A percentile compares a stretch with the other conserved stretches of the same genome.
phyloP scores from a whole-genome alignment of 2,113 vertebrate species.

The Ammodramus savannarum region DNA sequence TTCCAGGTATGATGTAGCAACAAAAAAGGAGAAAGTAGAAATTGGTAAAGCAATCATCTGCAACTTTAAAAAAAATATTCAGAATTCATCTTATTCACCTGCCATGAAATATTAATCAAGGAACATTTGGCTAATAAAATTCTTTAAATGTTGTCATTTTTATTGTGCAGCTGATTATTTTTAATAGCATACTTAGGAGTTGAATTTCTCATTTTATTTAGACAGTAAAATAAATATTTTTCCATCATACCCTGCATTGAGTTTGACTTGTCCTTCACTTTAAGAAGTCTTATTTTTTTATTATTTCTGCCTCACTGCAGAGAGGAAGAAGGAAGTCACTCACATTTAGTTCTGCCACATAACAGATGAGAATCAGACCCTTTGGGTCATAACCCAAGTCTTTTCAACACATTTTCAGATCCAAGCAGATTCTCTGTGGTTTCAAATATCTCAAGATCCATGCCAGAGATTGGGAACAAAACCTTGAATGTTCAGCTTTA shows the following conservation, averaged over 20 bases:
- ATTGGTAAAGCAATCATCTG: not conserved
- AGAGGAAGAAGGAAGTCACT: not conserved
- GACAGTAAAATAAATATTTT: not conserved
- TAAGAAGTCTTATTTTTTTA: not conserved
- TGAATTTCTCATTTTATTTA: not conserved
- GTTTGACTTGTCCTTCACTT: not conserved
- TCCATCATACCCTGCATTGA: not conserved
- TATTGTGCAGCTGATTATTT: not conserved
- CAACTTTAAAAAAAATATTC: not conserved
- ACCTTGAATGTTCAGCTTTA: not conserved
- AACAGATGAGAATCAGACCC: not conserved
- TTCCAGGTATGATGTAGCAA: not conserved
- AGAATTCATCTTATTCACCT: not conserved
- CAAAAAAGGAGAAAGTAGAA: not conserved
- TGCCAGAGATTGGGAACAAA: not conserved
- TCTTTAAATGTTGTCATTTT: not conserved
- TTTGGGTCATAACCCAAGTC: not conserved
- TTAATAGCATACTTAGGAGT: not conserved
- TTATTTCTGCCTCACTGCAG: not conserved
- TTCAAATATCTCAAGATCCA: not conserved
- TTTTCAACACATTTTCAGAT: not conserved
- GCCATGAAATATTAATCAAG: not conserved
- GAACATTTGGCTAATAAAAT: not conserved
- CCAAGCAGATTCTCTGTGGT: not conserved
- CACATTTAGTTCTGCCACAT: not conserved